Base-by-base conservation (phyloP, 2,888 invertebrate species). In the Drosophila rubida region DNA sequence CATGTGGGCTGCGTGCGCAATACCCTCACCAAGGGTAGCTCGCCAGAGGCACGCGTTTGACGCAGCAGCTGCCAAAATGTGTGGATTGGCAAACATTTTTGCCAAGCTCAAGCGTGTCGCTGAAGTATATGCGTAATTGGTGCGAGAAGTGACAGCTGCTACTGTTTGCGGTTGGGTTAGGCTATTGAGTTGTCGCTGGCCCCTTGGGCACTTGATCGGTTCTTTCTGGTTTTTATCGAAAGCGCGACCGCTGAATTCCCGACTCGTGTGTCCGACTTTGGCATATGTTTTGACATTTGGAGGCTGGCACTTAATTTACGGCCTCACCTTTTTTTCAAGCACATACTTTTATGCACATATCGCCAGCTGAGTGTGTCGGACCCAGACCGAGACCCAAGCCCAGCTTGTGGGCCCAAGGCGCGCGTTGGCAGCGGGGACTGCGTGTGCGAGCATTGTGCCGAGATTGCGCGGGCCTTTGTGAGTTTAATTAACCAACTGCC, bases 231-330 rank as follows among this genome's bases (percentile, higher is more conserved):
- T 53, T 57, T 39, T 69, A 54, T 61, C 44, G 44, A 58, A 45
- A 35, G 60, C 53, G 27, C 63, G 25, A 48, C 39, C 73, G 41
- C 53, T 62, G 64, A 77, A 60, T 60, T 78, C 78, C 69, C 69
- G 70, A 51, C 70, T 44, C 51, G 27, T 27, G 57, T 49, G 64
- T 64, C 60, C 57, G 78, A 62, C 67, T 69, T 62, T 69, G 77
- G 78, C 80, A 69, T 64, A 51, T 78, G 70, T 69, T 76, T 77
- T 80, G 79, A 80, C 79, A 78, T 78, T 79, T 72, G 82, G 79
- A 82, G 79, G 79, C 82, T 76, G 80, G 62, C 68, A 68, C 68
- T 79, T 78, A 69, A 82, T 75, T 79, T 72, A 68, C 72, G 64
- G 76, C 80, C 79, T 82, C 79, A 66, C 80, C 79, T 62, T 68